Evolutionary conservation across 2,888 invertebrate species (phyloP).

Genomic region (Diaphora mendica): DNA sequence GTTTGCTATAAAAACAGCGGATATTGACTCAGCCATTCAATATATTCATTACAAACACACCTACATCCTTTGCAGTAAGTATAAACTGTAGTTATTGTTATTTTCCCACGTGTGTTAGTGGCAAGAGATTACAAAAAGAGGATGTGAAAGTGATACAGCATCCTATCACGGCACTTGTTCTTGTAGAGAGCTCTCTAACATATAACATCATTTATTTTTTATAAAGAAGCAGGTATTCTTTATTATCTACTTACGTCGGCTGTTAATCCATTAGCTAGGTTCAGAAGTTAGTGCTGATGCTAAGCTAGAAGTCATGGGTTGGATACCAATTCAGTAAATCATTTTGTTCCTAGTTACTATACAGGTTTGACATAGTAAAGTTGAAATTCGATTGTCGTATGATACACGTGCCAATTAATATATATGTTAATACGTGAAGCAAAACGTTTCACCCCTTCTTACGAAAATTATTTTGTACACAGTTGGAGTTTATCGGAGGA

Average conservation of each 20-base stretch:
- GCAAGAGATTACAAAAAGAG: neutral
- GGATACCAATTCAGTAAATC: neutral
- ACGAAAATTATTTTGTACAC: too few species aligned
- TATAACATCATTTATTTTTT: neutral
- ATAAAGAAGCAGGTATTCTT: too few species aligned
- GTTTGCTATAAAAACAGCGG: conserved; percentile 23
- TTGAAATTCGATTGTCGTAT: too few species aligned
- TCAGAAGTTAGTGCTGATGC: too few species aligned
- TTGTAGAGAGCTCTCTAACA: neutral
- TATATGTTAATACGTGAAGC: too few species aligned
- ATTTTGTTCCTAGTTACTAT: too few species aligned
- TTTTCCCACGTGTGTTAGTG: conserved; percentile 6
- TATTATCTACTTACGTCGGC: neutral
- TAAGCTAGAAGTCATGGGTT: too few species aligned
- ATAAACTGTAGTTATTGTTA: conserved; percentile 20
- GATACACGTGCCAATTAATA: too few species aligned
- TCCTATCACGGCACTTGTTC: neutral
- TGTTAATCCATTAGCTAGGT: neutral
- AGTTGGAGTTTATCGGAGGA: too few species aligned
- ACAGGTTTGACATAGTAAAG: too few species aligned
- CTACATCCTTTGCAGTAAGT: conserved; percentile 35
- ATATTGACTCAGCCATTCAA: conserved; percentile 26
- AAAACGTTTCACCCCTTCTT: too few species aligned
- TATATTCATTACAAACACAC: conserved; percentile 22
- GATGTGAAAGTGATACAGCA: conserved; percentile 2